These are phyloP conservation scores for Camponotus vicinus DNA, from an alignment of 1,140 invertebrate genomes.

Conservation along the genomic window DNA sequence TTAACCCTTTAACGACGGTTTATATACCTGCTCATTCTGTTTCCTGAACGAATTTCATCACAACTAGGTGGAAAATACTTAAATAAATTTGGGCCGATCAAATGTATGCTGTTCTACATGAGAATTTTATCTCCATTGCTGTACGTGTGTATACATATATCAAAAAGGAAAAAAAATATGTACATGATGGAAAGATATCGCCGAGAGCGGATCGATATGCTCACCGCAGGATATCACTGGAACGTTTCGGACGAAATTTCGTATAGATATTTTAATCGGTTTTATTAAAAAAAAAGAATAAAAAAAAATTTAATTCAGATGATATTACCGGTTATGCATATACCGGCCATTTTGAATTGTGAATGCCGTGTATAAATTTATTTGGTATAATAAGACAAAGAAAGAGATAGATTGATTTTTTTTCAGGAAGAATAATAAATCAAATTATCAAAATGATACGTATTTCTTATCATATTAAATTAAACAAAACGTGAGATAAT, in stretches of 20 bases:
- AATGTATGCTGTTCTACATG: not conserved
- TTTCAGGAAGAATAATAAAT: not conserved
- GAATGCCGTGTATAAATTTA: not conserved
- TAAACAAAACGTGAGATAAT: not conserved
- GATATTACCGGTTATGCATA: not conserved
- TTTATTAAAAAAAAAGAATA: constrained; percentile 22
- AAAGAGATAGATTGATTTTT: not conserved
- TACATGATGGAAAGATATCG: constrained; percentile 15
- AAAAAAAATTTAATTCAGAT: constrained; percentile 22
- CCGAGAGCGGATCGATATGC: not conserved
- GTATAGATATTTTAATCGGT: constrained; percentile 34
- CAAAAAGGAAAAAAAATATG: not conserved
- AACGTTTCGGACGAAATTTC: constrained; percentile 11
- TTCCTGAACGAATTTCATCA: not conserved
- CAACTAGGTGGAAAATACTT: not conserved
- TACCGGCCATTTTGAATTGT: not conserved
- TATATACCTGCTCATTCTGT: not conserved
- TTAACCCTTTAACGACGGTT: constrained; percentile 12
- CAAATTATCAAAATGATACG: not conserved
- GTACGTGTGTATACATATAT: not conserved
- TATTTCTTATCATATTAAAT: not conserved
- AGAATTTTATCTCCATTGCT: not conserved
- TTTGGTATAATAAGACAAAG: not conserved
- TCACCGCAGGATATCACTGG: constrained; percentile 17
- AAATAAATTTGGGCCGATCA: constrained; percentile 7